phyloP scores from a whole-genome alignment of 2,888 invertebrate genomes.

The Pristionchus arcanus region DNA sequence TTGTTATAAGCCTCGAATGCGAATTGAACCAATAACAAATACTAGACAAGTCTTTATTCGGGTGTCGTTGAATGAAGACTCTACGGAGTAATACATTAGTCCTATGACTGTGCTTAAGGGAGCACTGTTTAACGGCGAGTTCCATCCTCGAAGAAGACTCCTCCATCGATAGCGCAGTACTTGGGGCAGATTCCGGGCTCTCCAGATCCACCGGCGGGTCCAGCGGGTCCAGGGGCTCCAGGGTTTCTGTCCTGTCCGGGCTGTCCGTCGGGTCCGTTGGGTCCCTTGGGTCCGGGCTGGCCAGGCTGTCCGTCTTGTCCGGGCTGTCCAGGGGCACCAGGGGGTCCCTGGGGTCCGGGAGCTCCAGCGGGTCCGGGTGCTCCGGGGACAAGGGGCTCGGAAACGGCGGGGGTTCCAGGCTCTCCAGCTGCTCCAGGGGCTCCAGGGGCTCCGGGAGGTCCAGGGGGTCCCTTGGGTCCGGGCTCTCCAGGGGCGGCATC shows the following conservation, averaged over 20 bases:
- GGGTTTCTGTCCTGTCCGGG: conserved; percentile 56
- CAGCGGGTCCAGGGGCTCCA: conserved; percentile 62
- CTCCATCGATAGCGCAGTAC: conserved; percentile 72
- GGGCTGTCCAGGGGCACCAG: conserved; percentile 52
- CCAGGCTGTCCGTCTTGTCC: conserved; percentile 55
- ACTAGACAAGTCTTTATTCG: conserved; percentile 39
- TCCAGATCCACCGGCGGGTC: conserved; percentile 54
- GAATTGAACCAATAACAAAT: neutral
- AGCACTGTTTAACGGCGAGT: conserved; percentile 60
- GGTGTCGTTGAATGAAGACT: conserved; percentile 15
- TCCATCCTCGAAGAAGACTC: conserved; percentile 72
- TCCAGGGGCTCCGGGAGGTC: conserved; percentile 63
- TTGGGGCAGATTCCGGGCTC: conserved; percentile 68
- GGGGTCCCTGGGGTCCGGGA: conserved; percentile 56
- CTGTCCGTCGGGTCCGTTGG: conserved; percentile 56
- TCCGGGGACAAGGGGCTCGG: conserved; percentile 61
- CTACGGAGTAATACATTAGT: conserved; percentile 44
- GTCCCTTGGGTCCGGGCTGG: conserved; percentile 56
- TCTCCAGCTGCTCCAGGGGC: conserved; percentile 68
- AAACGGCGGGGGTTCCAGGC: conserved; percentile 64
- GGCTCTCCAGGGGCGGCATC: conserved; percentile 67
- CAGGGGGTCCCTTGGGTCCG: conserved; percentile 64
- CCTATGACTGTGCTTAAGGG: conserved; percentile 13
- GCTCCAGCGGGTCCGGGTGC: conserved; percentile 56
- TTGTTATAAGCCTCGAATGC: neutral